Evolutionary conservation across 2,797 vertebrate species (phyloP).

Genomic region (Valencia hispanica): DNA sequence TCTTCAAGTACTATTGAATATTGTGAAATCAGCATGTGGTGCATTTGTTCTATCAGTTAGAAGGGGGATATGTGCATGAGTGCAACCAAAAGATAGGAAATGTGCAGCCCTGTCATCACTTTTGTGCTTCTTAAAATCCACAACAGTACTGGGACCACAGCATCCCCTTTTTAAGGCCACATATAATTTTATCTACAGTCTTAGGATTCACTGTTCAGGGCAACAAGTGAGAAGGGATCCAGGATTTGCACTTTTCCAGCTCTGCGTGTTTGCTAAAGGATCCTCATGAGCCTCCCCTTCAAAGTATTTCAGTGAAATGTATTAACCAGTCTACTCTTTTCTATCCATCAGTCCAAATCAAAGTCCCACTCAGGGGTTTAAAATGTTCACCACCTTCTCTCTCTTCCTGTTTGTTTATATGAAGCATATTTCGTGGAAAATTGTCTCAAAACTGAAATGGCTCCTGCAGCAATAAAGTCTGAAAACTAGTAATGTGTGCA

Average conservation of each 20-base stretch:
- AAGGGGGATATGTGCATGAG: constrained; percentile 13
- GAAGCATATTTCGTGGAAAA: constrained; percentile 14
- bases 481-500: neutral
- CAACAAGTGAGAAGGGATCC: constrained; percentile 23
- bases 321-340: constrained; percentile 12
- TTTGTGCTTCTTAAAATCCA: constrained; percentile 17
- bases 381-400: neutral
- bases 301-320: constrained; percentile 22
- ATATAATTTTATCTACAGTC: constrained; percentile 33
- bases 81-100: neutral
- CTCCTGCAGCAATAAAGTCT: constrained; percentile 19
- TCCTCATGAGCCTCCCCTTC: constrained; percentile 29
- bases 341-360: constrained; percentile 21
- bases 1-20: constrained; percentile 38
- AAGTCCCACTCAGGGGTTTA: constrained; percentile 13
- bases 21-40: constrained; percentile 29
- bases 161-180: constrained; percentile 3
- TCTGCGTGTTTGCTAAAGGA: constrained; percentile 16
- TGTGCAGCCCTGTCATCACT: constrained; percentile 6
- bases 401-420: constrained; percentile 14
- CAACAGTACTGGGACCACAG: constrained; percentile 14
- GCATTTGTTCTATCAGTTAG: constrained; percentile 24
- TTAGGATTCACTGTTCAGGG: constrained; percentile 17
- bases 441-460: constrained; percentile 10
- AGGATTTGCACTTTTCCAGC: constrained; percentile 29